Evolutionary conservation across 2,113 vertebrate genomes (phyloP), one percentile per base, ranked within the genome.

Genomic region (Engraulis encrasicolus): DNA sequence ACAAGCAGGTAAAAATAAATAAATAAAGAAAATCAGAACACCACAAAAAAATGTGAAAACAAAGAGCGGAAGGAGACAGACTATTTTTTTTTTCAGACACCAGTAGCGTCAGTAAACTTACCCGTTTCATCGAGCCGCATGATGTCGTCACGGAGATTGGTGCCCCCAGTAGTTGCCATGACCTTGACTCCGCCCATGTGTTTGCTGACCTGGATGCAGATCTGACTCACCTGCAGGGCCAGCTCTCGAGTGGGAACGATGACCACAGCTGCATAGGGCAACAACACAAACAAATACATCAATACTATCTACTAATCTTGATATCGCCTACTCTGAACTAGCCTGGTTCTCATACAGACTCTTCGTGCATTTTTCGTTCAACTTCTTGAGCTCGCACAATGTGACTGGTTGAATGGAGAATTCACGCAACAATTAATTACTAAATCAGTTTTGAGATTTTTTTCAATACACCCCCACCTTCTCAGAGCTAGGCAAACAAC

Each of bases 161-260:
- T 99, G 93, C 98, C 98, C 93, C 98, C 98, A 0, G 98, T 99
- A 83, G 98, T 99, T 88, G 98, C 98, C 98, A 99, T 99, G 84
- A 99, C 98, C 95, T 99, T 99, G 87, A 99, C 98, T 87, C 98
- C 98, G 88, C 98, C 98, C 97, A 99, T 99, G 93, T 99, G 98
- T 95, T 99, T 99, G 97, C 98, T 99, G 95, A 99, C 97, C 95
- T 99, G 98, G 95, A 99, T 99, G 92, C 97, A 98, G 94, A 99
- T 99, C 93, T 99, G 98, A 95, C 98, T 99, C 91, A 99, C 97
- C 95, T 99, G 98, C 89, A 99, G 95, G 92, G 98, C 98, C 96
- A 99, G 95, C 93, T 99, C 98, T 95, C 98, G 96, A 90, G 98
- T 99, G 90, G 98, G 98, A 92, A 99, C 98, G 77, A 99, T 97